Base-by-base conservation (phyloP, 1,140 invertebrate genomes). In the Hyphantria cunea region DNA sequence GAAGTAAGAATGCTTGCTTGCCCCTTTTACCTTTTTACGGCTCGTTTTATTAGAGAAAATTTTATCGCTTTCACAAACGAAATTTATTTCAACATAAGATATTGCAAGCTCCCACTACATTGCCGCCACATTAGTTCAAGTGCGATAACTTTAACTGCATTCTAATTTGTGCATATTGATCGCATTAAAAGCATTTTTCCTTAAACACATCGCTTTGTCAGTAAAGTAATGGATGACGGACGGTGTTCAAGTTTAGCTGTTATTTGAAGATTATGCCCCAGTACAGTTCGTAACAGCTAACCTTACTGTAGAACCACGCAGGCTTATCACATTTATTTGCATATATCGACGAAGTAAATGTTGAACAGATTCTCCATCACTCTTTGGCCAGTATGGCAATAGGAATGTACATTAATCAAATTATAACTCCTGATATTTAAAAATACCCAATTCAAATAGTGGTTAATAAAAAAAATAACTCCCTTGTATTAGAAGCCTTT, bases 1-100 rank as follows among this genome's bases (percentile, higher is more conserved):
- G 96, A 96, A 96, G 96, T 97, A 97, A 97, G 96, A 95, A 89
- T 92, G 90, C 85, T 91, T 89, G 88, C 83, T 89, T 89, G 86
- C 86, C 86, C 88, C 84, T 89, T 89, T 82, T 87, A 87, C 84
- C 78, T 87, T 79, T 86, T 89, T 89, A 87, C 77, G 74, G 82
- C 88, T 90, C 86, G 78, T 90, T 88, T 78, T 73, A 72, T 82
- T 89, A 87, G 82, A 83, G 70, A 76, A 78, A 77, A 66, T 74
- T 72, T 66, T 90, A 89, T 90, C 86, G 88, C 86, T 81, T 76
- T 51, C 33, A 58, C 55, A 49, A 76, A 72, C 80, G 61, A 86
- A 87, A 89, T 83, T 81, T 37, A 58, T 66, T 77, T 73, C 47
- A 64, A 50, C 50, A 74, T 55, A 39, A 61, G 15, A 68, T 59